These are phyloP conservation scores for Chirona hameri DNA, from an alignment of 2,888 invertebrate species.

Conservation along the genomic window DNA sequence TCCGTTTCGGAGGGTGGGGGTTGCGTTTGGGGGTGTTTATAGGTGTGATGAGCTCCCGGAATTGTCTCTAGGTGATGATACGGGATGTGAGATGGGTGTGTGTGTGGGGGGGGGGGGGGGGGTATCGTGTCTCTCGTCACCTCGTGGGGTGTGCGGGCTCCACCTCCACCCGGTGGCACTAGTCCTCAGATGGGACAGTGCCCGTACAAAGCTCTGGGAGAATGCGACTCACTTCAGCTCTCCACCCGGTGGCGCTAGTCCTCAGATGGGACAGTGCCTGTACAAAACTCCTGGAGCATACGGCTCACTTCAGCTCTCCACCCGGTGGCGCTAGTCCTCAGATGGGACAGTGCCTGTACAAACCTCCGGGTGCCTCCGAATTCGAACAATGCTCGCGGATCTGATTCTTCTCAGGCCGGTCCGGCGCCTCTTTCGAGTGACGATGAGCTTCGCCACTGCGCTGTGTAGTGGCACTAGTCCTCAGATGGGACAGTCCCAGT, in stretches of 20 bases:
- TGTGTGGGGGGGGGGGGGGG: too few relatives aligned
- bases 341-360: slow-evolving; percentile 1
- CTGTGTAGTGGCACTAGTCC: background rate
- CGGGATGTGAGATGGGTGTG: too few relatives aligned
- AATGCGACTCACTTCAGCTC: too few relatives aligned
- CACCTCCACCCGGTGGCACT: background rate
- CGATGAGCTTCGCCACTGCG: background rate
- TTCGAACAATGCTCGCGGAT: background rate
- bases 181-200: background rate
- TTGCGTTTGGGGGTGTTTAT: too few relatives aligned
- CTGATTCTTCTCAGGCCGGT: too few relatives aligned
- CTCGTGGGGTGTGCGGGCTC: too few relatives aligned
- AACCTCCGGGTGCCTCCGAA: background rate
- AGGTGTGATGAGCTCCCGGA: too few relatives aligned
- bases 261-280: slow-evolving; percentile 13
- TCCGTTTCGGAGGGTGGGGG: too few relatives aligned
- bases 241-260: background rate
- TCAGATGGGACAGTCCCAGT: slow-evolving; percentile 9
- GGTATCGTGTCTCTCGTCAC: too few relatives aligned
- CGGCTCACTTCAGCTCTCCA: background rate
- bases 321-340: background rate
- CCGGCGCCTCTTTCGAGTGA: too few relatives aligned
- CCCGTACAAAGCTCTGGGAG: background rate
- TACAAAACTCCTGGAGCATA: background rate
- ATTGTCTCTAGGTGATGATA: too few relatives aligned